phyloP scores from a whole-genome alignment of 1,140 invertebrate genomes.

The Mycetomoellerius zeteki region DNA sequence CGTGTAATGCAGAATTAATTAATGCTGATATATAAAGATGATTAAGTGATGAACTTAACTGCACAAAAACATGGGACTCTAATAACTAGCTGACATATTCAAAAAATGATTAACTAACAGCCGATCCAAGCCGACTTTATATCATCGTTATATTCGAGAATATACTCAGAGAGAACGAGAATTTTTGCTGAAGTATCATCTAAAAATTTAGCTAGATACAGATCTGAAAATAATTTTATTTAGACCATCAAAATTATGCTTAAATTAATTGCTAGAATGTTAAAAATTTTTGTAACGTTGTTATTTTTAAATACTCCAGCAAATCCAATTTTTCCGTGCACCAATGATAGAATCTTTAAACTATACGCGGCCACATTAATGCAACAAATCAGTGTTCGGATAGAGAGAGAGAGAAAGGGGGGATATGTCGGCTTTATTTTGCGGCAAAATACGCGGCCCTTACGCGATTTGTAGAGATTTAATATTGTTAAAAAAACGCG shows the following conservation, averaged over 20 bases:
- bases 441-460: constrained; percentile 10
- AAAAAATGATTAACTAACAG: constrained; percentile 44
- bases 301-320: too few species aligned
- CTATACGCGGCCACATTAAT: constrained; percentile 2
- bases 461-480: constrained; percentile 25
- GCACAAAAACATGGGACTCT: not conserved
- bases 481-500: constrained; percentile 37
- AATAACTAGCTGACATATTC: constrained; percentile 16
- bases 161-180: not conserved
- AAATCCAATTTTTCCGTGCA: too few species aligned
- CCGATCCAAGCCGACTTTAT: constrained; percentile 6
- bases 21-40: constrained; percentile 10
- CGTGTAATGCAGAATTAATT: not conserved
- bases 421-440: constrained; percentile 25
- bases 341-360: constrained; percentile 41
- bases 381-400: constrained; percentile 34
- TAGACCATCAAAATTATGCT: too few species aligned
- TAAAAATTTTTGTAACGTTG: too few species aligned
- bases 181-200: too few species aligned
- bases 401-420: not conserved
- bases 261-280: too few species aligned
- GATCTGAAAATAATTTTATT: too few species aligned
- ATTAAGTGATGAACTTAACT: not conserved
- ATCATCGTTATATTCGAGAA: not conserved
- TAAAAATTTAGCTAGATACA: too few species aligned